Evolutionary conservation across 2,888 invertebrate species (phyloP).

Genomic region (Drosophila setosimentum): DNA sequence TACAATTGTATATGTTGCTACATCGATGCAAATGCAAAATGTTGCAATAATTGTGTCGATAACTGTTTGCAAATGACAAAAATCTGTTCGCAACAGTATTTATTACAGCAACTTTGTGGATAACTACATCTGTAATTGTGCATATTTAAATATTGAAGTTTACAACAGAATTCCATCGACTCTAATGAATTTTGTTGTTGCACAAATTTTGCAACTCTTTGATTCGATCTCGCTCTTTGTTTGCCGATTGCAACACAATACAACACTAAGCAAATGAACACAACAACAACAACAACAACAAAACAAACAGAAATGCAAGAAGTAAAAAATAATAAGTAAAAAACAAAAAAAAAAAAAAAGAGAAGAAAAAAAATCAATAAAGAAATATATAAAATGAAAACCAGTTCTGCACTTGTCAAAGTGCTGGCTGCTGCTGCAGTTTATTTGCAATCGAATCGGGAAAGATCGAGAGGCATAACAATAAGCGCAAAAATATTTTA

Average conservation of each 20-base stretch:
- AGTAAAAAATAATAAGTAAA: slow-evolving; percentile 3
- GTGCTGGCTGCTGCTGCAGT: not conserved
- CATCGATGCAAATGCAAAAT: slow-evolving; percentile 13
- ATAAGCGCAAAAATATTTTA: slow-evolving; percentile 32
- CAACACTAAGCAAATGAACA: not conserved
- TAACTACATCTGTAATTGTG: too few species aligned
- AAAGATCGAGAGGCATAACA: slow-evolving; percentile 36
- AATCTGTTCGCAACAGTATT: not conserved
- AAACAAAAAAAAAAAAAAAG: not conserved
- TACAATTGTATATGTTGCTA: slow-evolving; percentile 28
- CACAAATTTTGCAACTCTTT: not conserved
- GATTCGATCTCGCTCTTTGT: slow-evolving; percentile 18
- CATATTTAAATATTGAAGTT: not conserved
- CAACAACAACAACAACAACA: not conserved
- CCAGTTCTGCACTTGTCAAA: slow-evolving; percentile 48
- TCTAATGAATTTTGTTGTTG: not conserved
- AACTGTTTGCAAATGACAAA: not conserved
- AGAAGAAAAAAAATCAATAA: not conserved
- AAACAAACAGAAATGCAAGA: slow-evolving; percentile 1
- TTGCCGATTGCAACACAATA: slow-evolving; percentile 4
- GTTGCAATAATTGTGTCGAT: slow-evolving; percentile 5
- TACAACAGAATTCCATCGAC: not conserved
- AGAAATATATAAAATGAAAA: slow-evolving; percentile 32
- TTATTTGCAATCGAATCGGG: slow-evolving; percentile 26
- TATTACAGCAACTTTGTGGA: not conserved